Evolutionary conservation across 2,888 invertebrate genomes (phyloP).

Genomic region (Ischnus inquisitorius): DNA sequence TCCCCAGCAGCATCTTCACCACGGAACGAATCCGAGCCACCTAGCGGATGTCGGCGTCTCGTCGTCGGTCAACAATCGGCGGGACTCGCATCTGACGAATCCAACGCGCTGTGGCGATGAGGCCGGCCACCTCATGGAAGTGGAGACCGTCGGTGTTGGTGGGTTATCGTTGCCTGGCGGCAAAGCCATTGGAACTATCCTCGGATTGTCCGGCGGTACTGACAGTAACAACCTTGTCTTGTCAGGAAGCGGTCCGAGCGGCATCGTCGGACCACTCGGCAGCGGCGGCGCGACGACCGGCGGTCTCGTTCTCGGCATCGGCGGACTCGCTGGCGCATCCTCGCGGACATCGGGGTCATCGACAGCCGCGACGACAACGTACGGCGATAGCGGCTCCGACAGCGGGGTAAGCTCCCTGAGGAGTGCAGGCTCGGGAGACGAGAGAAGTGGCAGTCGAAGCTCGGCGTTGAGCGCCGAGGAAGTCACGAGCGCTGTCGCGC

Average conservation of each 20-base stretch:
- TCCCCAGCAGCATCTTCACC: conserved; percentile 75
- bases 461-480: conserved; percentile 92
- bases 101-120: conserved; percentile 81
- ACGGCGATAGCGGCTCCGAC: conserved; percentile 87
- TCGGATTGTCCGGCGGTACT: conserved; percentile 84
- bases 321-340: conserved; percentile 5
- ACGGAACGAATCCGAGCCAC: conserved; percentile 64
- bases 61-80: conserved; percentile 70
- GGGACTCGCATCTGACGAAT: conserved; percentile 65
- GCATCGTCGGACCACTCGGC: conserved; percentile 80
- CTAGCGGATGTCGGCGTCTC: conserved; percentile 56
- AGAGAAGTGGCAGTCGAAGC: conserved; percentile 91
- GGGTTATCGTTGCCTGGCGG: conserved; percentile 65
- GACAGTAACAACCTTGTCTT: conserved; percentile 79
- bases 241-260: conserved; percentile 85
- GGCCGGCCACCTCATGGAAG: conserved; percentile 79
- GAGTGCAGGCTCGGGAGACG: conserved; percentile 90
- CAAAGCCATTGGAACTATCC: conserved; percentile 80
- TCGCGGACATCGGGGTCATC: conserved; percentile 47
- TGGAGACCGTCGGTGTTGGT: conserved; percentile 82
- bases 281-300: conserved; percentile 85
- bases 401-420: conserved; percentile 92
- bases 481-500: conserved; percentile 86
- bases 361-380: conserved; percentile 76
- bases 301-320: conserved; percentile 1